Base-by-base conservation (phyloP, 2,797 vertebrate species). In the Garrulus glandarius region DNA sequence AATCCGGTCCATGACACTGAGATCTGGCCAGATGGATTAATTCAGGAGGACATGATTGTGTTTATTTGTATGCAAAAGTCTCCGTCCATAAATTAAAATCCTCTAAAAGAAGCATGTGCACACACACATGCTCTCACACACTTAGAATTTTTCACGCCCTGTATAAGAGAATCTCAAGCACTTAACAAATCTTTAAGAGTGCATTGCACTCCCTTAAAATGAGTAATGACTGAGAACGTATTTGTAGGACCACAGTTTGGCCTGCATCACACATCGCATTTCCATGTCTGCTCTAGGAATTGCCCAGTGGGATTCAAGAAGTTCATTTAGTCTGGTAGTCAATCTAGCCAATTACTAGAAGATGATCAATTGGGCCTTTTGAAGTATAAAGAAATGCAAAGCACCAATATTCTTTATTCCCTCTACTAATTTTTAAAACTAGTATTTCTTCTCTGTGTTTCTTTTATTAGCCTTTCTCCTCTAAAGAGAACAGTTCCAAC, bases 181-280 rank as follows among this genome's bases (percentile, higher is more conserved):
- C 85, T 95, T 96, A 82, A 84, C 94, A 95, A 95, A 94, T 92
- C 86, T 90, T 93, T 79, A 90, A 56, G 53, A 80, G 80, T 52
- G 59, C n/a, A 50, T 32, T 93, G 74, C 75, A 71, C 78, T 92
- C 67, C 60, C 64, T 84, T 76, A 84, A 87, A 83, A 82, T 92
- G 78, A 95, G 30, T 89, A 92, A 95, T 91, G 83, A 41, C 60
- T 18, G 39, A 95, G 68, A 84, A 87, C 68, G 85, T n/a, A 75
- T 91, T 93, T 83, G 39, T 83, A 89, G 77, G 81, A 95, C 56
- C 83, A 88, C 53, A 32, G 36, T 70, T 74, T 87, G 77, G 87
- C 64, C 92, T 83, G 50, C 64, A 83, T 91, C 78, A 90, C 90
- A 77, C 92, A 85, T 82, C 85, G 87, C 80, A 52, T 93, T 94